Evolutionary conservation across 2,888 invertebrate species (phyloP).

Genomic region (Chrysodeixis includens): DNA sequence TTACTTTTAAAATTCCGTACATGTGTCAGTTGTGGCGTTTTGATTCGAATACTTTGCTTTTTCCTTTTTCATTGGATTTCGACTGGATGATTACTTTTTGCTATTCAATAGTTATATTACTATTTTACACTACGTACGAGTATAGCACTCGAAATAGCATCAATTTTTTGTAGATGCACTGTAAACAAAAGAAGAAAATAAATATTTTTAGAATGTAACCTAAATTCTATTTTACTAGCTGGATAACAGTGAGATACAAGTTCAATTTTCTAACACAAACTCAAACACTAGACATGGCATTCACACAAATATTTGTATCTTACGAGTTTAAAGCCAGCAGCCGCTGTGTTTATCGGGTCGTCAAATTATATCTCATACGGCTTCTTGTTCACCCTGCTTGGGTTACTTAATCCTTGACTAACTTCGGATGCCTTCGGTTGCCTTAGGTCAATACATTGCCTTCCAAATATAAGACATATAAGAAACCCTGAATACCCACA

Average conservation of each 20-base stretch:
- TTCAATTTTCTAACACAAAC: neutral
- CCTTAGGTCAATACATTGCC: constrained; percentile 6
- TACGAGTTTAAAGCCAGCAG: neutral
- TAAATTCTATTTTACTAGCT: too few species aligned
- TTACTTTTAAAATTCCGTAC: constrained; percentile 32
- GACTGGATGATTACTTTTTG: too few species aligned
- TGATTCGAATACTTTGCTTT: constrained; percentile 18
- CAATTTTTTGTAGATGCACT: too few species aligned
- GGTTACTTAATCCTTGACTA: constrained; percentile 7
- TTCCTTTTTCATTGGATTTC: constrained; percentile 5
- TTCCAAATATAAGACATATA: neutral
- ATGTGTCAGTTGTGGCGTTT: constrained; percentile 12
- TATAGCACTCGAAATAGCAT: too few species aligned
- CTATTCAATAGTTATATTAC: too few species aligned
- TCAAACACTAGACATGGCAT: neutral
- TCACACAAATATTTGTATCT: neutral
- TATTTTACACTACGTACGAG: too few species aligned
- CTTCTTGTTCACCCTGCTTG: constrained; percentile 1
- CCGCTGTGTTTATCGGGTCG: constrained; percentile 7
- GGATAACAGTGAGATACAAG: neutral
- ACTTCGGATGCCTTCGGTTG: constrained; percentile 1
- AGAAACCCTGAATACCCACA: neutral
- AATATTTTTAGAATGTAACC: too few species aligned
- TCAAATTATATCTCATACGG: constrained; percentile 8
- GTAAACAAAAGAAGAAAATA: too few species aligned